Base-by-base conservation (phyloP, 2,888 invertebrate species). In the Tipula lateralis region DNA sequence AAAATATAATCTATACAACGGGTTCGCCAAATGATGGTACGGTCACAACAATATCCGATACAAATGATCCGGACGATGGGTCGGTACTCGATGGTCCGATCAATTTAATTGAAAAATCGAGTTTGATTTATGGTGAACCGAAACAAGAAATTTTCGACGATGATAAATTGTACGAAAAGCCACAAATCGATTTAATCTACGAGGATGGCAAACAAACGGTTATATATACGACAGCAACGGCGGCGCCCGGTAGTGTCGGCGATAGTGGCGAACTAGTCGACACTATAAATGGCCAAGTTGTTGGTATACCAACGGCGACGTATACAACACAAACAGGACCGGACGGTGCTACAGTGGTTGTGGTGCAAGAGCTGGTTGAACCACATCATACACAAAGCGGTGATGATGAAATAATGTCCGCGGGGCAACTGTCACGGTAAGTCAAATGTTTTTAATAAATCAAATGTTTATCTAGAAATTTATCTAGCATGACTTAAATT, bases 171-270 rank as follows among this genome's bases (percentile, higher is more conserved):
- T 84, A 85, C 30, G 84, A 85, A 29, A 90, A 36, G 86, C 94
- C 92, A 84, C 94, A 95, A 87, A 95, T 95, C 89, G 95, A 96
- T 89, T 91, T 96, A 87, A 96, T 96, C 88, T 96, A 95, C 90
- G 95, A 95, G 88, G 95, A 95, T 88, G 95, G 95, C 83, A 95
- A 95, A 88, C 95, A 96, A 89, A 95, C 95, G 1, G 95, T 96
- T 85, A 95, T 95, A 89, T 96, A 96, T 88, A 95, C 95, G 84
- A 94, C 94, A 85, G 93, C 93, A 12, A 94, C 66, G 9, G 66
- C 66, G 1, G 88, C 85, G 5, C 30, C 82, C 7, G 82, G 82
- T n/a, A 30, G 30, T 36, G 83, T 83, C 29, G 90, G 90, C 84
- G 88, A 89, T 84, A 29, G 84, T 29, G 30, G 30, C 7, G 90